Evolutionary conservation across 2,113 vertebrate species (phyloP).

Genomic region (Leucoraja erinaceus): DNA sequence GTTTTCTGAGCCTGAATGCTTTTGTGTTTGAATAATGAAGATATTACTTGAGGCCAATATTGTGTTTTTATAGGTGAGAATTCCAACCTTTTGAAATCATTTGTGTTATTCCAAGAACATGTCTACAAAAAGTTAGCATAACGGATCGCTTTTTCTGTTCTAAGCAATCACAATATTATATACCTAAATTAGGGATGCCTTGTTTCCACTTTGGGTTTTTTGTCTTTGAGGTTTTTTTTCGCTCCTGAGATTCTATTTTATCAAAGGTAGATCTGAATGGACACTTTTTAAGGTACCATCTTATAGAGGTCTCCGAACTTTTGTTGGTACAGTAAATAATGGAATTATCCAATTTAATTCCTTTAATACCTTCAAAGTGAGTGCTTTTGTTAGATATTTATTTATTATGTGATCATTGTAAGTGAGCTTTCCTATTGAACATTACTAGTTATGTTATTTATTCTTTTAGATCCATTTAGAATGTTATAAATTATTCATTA

Average conservation of each 20-base stretch:
- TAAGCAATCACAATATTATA: neutral
- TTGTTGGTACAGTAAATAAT: neutral
- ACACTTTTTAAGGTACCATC: neutral
- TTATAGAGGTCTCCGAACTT: neutral
- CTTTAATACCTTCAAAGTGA: neutral
- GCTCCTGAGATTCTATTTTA: constrained; percentile 21
- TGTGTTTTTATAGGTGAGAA: neutral
- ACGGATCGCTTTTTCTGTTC: neutral
- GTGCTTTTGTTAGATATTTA: neutral
- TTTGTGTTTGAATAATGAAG: neutral
- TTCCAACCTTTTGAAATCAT: neutral
- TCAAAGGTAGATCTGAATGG: constrained; percentile 2
- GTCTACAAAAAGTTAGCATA: neutral
- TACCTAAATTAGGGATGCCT: neutral
- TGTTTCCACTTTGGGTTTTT: neutral
- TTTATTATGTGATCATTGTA: neutral
- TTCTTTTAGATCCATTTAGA: neutral
- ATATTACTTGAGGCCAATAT: too few relatives aligned
- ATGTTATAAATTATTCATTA: neutral
- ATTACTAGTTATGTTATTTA: neutral
- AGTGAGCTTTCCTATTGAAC: neutral
- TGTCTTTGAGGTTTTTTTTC: neutral
- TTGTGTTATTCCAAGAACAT: neutral
- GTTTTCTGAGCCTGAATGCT: constrained; percentile 31
- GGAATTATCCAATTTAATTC: neutral